phyloP scores from a whole-genome alignment of 2,797 vertebrate genomes.

The Ficedula albicollis region DNA sequence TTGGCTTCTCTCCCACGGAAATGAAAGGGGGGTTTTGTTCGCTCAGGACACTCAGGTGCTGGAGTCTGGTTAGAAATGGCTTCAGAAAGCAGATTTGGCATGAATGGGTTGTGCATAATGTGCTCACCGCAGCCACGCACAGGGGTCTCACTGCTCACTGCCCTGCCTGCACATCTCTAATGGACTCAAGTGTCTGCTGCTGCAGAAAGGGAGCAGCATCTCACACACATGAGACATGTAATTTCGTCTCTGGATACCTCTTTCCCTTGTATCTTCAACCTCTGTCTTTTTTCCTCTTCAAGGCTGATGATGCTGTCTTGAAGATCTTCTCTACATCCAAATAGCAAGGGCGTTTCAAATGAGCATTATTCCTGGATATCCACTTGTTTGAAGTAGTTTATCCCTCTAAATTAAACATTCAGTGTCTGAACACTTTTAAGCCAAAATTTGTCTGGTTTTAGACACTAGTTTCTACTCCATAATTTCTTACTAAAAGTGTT shows the following conservation, averaged over 20 bases:
- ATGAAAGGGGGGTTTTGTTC: not conserved
- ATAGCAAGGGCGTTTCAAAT: not conserved
- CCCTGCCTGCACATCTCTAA: not conserved
- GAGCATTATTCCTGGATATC: not conserved
- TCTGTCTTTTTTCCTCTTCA: not conserved
- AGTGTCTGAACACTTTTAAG: not conserved
- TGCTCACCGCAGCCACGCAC: accelerated
- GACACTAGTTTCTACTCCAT: not conserved
- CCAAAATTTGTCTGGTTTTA: not conserved
- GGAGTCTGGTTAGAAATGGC: not conserved
- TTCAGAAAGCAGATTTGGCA: not conserved
- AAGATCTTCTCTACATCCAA: not conserved
- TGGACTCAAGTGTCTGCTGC: not conserved
- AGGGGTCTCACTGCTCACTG: not conserved
- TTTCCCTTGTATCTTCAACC: not conserved
- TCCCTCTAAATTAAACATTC: not conserved
- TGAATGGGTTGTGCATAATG: not conserved
- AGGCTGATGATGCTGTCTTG: not conserved
- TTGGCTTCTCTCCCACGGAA: not conserved
- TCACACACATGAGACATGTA: accelerated
- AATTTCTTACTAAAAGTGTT: not conserved
- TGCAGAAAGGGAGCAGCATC: not conserved
- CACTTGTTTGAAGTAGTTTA: not conserved
- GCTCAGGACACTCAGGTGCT: not conserved
- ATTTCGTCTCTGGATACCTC: not conserved